Conservation (phyloP, 2,113 vertebrate species). For the Nanorana parkeri region DNA sequence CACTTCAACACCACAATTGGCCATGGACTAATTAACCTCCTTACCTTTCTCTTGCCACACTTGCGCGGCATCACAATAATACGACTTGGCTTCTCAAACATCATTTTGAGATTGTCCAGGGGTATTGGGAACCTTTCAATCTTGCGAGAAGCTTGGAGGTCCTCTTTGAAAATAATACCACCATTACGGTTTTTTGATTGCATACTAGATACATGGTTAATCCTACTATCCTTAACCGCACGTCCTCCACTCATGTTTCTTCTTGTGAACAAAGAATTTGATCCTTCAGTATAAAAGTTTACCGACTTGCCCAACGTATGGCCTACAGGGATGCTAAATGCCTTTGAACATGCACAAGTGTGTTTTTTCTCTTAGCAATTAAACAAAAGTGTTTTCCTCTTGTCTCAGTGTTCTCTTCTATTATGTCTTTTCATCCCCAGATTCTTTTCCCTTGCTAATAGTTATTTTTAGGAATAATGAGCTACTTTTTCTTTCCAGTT, state of each 20-base stretch:
- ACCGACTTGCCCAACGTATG: neutral
- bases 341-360: too few species aligned
- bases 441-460: neutral
- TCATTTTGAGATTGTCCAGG: constrained; percentile 74
- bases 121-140: constrained; percentile 67
- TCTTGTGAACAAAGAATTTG: too few species aligned
- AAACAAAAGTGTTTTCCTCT: neutral
- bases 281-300: neutral
- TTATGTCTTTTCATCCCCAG: neutral
- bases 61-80: constrained; percentile 46
- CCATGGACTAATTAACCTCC: neutral
- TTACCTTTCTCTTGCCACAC: constrained; percentile 44
- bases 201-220: neutral
- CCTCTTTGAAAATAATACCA: constrained; percentile 59
- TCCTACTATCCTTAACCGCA: neutral
- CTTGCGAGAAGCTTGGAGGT: constrained; percentile 60
- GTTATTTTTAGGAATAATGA: neutral
- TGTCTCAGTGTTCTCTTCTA: neutral
- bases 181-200: constrained; percentile 4
- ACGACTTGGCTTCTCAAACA: constrained; percentile 69
- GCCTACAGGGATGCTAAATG: too few species aligned
- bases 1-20: too few species aligned
- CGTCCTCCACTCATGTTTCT: constrained; percentile 12
- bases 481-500: neutral
- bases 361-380: neutral